Evolutionary conservation across 1,140 invertebrate genomes (phyloP).

Genomic region (Trichoplusia ni): DNA sequence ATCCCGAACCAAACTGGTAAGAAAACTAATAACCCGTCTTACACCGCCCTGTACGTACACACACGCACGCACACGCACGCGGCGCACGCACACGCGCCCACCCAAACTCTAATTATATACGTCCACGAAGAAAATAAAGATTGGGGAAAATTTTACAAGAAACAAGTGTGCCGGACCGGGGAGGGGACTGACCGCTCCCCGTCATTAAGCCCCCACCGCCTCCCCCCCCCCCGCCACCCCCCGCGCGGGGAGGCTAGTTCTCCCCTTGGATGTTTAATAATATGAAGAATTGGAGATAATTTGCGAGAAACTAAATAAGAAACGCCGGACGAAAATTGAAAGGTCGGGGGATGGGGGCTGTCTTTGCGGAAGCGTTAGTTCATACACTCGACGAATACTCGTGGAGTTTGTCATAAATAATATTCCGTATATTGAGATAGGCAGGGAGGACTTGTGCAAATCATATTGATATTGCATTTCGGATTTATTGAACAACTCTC

Average conservation of each 20-base stretch:
- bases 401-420: not conserved
- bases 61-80: constrained; percentile 42
- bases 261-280: constrained; percentile 79
- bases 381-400: constrained; percentile 6
- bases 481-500: not conserved
- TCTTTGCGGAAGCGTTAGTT: constrained; percentile 36
- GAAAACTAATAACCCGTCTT: constrained; percentile 79
- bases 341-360: constrained; percentile 51
- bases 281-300: constrained; percentile 81
- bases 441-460: too few species aligned
- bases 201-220: constrained; percentile 74
- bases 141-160: constrained; percentile 80
- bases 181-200: constrained; percentile 70
- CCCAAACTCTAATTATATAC: constrained; percentile 76
- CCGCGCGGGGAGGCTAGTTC: constrained; percentile 55
- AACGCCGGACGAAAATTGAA: constrained; percentile 80
- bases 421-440: not conserved
- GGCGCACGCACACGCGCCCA: constrained; percentile 44
- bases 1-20: constrained; percentile 71
- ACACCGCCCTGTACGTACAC: constrained; percentile 47
- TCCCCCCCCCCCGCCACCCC: constrained; percentile 20
- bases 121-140: constrained; percentile 79
- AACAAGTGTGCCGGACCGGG: constrained; percentile 72
- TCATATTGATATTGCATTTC: not conserved
- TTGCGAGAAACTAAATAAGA: constrained; percentile 81